These are phyloP conservation scores for Mandrillus leucophaeus DNA, from an alignment of 2,113 vertebrate species.

Conservation along the genomic window DNA sequence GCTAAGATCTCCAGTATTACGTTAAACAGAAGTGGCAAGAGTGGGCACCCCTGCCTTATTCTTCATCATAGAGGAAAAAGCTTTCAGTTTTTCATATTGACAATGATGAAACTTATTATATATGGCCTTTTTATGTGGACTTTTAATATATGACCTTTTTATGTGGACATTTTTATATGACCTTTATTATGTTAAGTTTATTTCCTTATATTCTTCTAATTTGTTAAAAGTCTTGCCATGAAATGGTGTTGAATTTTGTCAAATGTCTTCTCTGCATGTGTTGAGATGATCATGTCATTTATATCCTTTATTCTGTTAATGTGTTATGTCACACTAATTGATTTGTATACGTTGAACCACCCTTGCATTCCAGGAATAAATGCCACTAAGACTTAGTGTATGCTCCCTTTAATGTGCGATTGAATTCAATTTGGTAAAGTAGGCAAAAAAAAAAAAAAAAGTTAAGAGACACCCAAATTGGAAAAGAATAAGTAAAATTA, in stretches of 20 bases:
- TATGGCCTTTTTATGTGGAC: not conserved
- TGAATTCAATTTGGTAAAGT: not conserved
- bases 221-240: not conserved
- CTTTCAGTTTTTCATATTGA: not conserved
- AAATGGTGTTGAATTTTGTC: not conserved
- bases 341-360: not conserved
- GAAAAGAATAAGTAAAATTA: not conserved
- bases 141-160: not conserved
- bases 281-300: not conserved
- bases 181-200: not conserved
- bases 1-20: not conserved
- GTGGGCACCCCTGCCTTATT: not conserved
- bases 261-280: not conserved
- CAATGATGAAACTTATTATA: not conserved
- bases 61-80: not conserved
- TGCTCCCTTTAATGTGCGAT: not conserved
- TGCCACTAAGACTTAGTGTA: not conserved
- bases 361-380: not conserved
- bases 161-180: not conserved
- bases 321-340: not conserved
- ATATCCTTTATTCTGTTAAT: not conserved
- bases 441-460: not conserved
- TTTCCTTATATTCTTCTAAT: not conserved
- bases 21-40: not conserved
- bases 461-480: not conserved